Base-by-base conservation (phyloP, 2,113 vertebrate genomes). In the Spizaetus ornatus region DNA sequence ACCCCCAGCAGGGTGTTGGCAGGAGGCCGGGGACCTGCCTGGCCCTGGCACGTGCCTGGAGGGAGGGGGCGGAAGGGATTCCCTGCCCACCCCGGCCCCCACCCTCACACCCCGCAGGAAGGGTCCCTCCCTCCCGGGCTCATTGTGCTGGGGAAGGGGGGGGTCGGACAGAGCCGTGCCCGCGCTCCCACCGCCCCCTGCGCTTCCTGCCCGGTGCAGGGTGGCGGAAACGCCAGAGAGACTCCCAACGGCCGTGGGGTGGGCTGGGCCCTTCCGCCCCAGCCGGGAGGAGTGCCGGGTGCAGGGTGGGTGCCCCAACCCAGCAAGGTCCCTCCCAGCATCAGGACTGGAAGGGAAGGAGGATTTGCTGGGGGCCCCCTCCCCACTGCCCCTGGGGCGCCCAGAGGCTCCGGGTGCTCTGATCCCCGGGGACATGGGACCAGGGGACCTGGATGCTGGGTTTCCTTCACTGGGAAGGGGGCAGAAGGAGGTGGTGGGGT, bases 181-280 rank as follows among this genome's bases (percentile, higher is more conserved):
- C 73, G 84, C 27, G 32, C 50, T 52, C 22, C 42, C 42, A 4
- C 93, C 23, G 21, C 36, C 52, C 69, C 55, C 23, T 3, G 23
- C 1, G 21, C 76, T 97, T 97, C 97, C 97, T 96, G 96, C 86
- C 83, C 42, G 23, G 42, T 53, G 73, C 42, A 52, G 92, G 3
- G 84, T 26, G 55, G 66, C 87, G 95, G 96, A 97, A 97, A 93
- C 65, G 7, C 3, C 7, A 15, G 31, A 86, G 84, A 95, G 87
- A 26, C 85, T 95, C 93, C 89, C 95, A 25, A 13, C 8, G 43
- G 90, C 86, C 6, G 11, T 2, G 19, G 61, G 71, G 58, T 0
- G 43, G 92, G 93, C 36, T 15, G 47, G 67, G 84, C 73, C 88
- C 91, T 88, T 93, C 94, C 89, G n/a, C 34, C 69, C 12, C 45